Conservation (phyloP, 37 sponge, comb jelly and placozoan genomes). For the Aplysina aerophoba region DNA sequence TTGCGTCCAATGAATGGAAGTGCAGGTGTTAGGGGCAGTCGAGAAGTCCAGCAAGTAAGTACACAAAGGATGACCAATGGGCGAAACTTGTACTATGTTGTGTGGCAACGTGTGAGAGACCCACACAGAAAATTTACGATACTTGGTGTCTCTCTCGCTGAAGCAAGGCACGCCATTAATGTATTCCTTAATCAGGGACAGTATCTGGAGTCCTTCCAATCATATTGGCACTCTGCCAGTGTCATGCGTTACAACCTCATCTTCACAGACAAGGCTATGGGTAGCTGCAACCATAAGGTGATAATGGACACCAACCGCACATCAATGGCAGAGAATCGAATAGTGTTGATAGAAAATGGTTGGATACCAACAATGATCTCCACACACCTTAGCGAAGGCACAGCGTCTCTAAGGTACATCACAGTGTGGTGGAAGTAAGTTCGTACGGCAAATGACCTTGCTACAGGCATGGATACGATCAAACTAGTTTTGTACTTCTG, state of each 20-base stretch:
- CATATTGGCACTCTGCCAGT: neutral
- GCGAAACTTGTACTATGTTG: too few relatives aligned
- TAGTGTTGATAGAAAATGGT: neutral
- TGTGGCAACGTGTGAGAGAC: neutral
- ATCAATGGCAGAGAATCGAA: neutral
- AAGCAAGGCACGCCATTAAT: neutral
- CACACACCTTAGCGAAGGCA: neutral
- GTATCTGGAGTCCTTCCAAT: neutral
- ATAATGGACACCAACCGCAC: slow-evolving; percentile 9
- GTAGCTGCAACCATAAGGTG: neutral
- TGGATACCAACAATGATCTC: neutral
- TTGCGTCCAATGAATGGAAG: neutral
- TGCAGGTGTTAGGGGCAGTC: too few relatives aligned
- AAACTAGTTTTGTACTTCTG: too few relatives aligned
- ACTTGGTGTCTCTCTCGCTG: neutral
- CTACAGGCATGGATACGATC: too few relatives aligned
- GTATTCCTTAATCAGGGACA: neutral
- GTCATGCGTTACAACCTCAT: neutral
- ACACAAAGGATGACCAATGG: too few relatives aligned
- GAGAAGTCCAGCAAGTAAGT: too few relatives aligned
- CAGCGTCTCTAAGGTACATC: neutral
- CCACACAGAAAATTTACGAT: neutral
- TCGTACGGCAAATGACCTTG: neutral
- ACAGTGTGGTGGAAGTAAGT: slow-evolving; percentile 23
- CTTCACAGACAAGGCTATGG: neutral